Conservation (phyloP, 2,797 vertebrate species). For the Triplophysa yarkandensis region DNA sequence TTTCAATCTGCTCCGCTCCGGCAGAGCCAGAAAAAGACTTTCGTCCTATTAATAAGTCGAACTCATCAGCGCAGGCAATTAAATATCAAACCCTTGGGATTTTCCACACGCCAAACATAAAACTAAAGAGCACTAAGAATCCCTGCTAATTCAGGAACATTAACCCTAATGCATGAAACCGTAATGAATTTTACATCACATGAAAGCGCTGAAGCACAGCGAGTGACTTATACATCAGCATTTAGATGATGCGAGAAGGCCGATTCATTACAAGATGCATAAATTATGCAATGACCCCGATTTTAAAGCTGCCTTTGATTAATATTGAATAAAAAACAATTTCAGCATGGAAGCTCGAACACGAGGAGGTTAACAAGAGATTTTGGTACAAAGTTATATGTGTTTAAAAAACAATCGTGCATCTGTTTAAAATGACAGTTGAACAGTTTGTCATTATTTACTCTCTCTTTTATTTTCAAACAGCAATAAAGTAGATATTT, state of each 20-base stretch:
- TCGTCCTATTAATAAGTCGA: constrained; percentile 65
- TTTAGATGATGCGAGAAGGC: not conserved
- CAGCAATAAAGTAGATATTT: no score
- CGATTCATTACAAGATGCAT: constrained; percentile 32
- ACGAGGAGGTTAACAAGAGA: not conserved
- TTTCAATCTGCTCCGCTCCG: constrained; percentile 38
- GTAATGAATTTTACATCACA: not conserved
- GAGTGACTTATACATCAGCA: constrained; percentile 17
- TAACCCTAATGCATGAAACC: not conserved
- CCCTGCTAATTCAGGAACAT: not conserved
- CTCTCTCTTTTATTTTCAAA: no score
- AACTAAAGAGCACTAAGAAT: not conserved
- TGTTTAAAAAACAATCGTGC: not conserved
- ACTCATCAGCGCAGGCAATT: constrained; percentile 75
- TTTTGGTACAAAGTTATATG: not conserved
- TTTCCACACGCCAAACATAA: constrained; percentile 47
- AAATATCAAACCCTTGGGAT: constrained; percentile 64
- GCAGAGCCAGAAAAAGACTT: constrained; percentile 48
- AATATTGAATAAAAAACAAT: not conserved
- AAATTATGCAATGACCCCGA: constrained; percentile 38
- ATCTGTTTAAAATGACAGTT: not conserved
- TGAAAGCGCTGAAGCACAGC: constrained; percentile 40
- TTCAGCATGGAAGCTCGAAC: not conserved
- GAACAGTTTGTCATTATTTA: no score
- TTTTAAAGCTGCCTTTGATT: constrained; percentile 25